Percentiles rank a stretch among this genome's conserved stretches.
These are phyloP conservation scores for Lepus europaeus DNA, from an alignment of 2,113 vertebrate genomes.

Conservation along the genomic window DNA sequence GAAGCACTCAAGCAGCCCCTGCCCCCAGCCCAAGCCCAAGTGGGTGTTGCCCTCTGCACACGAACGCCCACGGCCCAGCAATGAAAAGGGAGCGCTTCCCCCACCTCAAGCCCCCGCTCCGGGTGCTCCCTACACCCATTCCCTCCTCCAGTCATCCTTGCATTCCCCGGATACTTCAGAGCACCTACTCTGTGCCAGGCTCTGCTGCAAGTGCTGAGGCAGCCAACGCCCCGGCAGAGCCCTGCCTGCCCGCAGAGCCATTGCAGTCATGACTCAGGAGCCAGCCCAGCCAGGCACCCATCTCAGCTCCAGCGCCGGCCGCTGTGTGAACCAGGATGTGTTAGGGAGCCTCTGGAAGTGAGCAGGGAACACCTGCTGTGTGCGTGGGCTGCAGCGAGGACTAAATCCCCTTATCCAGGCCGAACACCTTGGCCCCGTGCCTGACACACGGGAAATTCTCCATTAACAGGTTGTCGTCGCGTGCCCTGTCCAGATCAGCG, in stretches of 20 bases:
- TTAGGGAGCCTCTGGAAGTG: background rate
- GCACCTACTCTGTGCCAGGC: background rate
- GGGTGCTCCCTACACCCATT: background rate
- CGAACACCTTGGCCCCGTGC: background rate
- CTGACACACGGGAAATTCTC: background rate
- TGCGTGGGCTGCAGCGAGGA: background rate
- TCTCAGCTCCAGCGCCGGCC: background rate
- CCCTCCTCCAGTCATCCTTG: too few relatives aligned
- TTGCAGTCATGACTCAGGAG: rapidly evolving
- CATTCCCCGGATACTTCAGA: background rate
- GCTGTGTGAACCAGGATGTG: background rate
- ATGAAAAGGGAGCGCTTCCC: background rate
- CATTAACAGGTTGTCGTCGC: rapidly evolving
- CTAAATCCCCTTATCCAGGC: background rate
- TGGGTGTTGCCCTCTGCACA: rapidly evolving
- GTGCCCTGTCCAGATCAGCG: background rate
- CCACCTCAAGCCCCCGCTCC: background rate
- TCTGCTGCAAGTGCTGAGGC: background rate
- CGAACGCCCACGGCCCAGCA: background rate
- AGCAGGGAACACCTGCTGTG: background rate
- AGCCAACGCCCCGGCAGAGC: background rate
- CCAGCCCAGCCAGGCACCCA: background rate
- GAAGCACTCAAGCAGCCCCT: background rate
- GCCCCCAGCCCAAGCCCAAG: background rate
- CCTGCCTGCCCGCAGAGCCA: rapidly evolving